phyloP scores from a whole-genome alignment of 1,140 invertebrate genomes.

The Atta cephalotes region DNA sequence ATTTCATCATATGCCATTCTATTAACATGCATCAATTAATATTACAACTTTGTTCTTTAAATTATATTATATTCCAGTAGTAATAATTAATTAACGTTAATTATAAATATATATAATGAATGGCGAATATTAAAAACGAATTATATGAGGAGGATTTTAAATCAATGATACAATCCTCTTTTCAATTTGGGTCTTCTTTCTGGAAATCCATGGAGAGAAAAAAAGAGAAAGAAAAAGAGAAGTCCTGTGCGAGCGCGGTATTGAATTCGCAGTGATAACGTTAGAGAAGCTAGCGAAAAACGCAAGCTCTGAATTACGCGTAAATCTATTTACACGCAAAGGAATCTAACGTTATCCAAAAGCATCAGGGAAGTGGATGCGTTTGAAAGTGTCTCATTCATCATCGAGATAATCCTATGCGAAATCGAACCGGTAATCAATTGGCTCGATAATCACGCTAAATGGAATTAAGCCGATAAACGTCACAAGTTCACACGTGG shows the following conservation, averaged over 20 bases:
- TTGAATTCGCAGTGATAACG: not conserved
- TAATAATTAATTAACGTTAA: not conserved
- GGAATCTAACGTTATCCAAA: not conserved
- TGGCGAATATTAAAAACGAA: not conserved
- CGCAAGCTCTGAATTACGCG: not conserved
- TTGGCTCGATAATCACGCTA: constrained; percentile 13
- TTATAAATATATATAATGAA: not conserved
- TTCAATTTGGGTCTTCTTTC: not conserved
- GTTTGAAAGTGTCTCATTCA: not conserved
- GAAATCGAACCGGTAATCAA: constrained; percentile 11
- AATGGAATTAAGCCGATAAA: constrained; percentile 37
- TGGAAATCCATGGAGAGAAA: not conserved
- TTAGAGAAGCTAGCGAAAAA: not conserved
- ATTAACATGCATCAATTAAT: not conserved
- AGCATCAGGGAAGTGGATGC: not conserved
- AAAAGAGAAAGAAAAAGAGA: too few species aligned
- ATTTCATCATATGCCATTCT: not conserved
- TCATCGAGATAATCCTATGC: constrained; percentile 24
- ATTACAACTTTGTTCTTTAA: not conserved
- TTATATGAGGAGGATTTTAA: not conserved
- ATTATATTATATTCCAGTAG: not conserved
- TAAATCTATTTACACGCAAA: constrained; percentile 25
- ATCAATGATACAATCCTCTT: not conserved
- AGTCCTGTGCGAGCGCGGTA: not conserved
- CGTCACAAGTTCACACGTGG: constrained; percentile 29